phyloP scores from a whole-genome alignment of 2,113 vertebrate genomes.

The Sminthopsis crassicaudata region DNA sequence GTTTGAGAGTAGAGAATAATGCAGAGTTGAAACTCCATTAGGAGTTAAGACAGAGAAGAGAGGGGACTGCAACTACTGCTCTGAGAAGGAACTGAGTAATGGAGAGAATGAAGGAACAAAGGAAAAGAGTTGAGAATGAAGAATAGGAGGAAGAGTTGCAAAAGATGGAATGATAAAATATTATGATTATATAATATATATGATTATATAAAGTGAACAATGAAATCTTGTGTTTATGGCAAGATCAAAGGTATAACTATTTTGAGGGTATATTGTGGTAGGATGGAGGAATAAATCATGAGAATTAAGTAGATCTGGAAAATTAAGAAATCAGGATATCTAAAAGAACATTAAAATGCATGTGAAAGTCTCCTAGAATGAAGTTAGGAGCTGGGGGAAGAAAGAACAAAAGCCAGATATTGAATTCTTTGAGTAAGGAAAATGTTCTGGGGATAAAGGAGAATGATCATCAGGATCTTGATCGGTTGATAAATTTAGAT shows the following conservation, averaged over 20 bases:
- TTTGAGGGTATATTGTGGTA: not conserved
- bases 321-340: not conserved
- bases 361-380: not conserved
- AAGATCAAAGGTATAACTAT: not conserved
- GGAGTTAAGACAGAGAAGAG: not conserved
- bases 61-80: not conserved
- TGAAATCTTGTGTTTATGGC: not conserved
- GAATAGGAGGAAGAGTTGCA: not conserved
- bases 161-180: not conserved
- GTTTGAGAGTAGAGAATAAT: not conserved
- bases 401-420: not conserved
- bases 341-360: not conserved
- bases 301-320: not conserved
- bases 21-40: not conserved
- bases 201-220: too few species aligned
- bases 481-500: not conserved
- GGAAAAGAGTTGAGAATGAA: not conserved
- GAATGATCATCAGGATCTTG: not conserved
- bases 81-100: not conserved
- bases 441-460: not conserved
- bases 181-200: not conserved
- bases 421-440: not conserved
- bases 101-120: not conserved
- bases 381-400: not conserved
- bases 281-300: not conserved